These are phyloP conservation scores for Hemicordylus capensis DNA, from an alignment of 2,113 vertebrate species.

Conservation along the genomic window DNA sequence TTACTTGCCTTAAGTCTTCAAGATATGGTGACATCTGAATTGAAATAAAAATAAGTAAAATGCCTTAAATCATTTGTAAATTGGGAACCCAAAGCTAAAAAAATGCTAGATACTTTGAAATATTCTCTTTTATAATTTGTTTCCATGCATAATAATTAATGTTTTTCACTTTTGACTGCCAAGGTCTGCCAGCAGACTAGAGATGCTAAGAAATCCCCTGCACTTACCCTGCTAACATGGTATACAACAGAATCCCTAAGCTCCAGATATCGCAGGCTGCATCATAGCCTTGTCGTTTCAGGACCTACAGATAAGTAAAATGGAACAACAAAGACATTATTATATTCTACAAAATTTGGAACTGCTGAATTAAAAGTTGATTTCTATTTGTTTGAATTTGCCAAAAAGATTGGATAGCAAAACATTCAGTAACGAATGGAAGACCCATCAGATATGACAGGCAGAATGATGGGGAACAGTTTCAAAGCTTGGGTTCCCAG, in stretches of 20 bases:
- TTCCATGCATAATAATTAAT: constrained; percentile 4
- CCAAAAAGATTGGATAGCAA: background rate
- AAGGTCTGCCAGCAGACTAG: background rate
- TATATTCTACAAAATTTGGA: background rate
- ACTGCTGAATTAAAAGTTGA: background rate
- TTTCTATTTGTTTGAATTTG: background rate
- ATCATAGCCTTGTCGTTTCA: constrained; percentile 94
- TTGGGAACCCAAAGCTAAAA: background rate
- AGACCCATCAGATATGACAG: too few species aligned
- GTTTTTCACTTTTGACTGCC: background rate
- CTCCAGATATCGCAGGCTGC: constrained; percentile 98
- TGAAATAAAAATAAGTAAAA: background rate
- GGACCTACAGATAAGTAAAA: constrained; percentile 74
- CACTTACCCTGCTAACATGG: constrained; percentile 92
- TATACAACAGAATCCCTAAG: constrained; percentile 91
- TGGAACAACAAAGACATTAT: background rate
- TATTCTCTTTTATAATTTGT: background rate
- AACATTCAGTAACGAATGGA: background rate
- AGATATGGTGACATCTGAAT: background rate
- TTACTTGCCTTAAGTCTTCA: background rate
- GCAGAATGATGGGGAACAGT: too few species aligned
- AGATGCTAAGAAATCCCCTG: background rate
- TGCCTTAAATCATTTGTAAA: background rate
- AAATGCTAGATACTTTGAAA: background rate
- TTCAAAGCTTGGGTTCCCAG: too few species aligned